Evolutionary conservation across 2,888 invertebrate species (phyloP).

Genomic region (Eupithecia vulgata): DNA sequence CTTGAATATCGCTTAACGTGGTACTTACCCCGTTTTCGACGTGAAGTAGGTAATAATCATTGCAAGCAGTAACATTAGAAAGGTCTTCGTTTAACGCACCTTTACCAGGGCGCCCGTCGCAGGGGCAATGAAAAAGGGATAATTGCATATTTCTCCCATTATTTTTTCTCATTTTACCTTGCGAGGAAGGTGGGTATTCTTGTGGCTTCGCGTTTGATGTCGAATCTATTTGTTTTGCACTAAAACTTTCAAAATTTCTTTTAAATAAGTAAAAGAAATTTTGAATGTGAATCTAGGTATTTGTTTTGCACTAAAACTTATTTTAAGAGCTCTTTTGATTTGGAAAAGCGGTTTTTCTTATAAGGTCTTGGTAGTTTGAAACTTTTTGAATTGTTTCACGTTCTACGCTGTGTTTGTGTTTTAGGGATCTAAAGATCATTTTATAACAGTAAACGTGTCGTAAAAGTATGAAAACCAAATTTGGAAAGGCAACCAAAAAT

Average conservation of each 20-base stretch:
- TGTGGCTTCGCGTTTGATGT: not conserved
- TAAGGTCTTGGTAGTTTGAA: not conserved
- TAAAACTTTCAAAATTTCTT: too few species aligned
- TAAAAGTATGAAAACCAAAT: not conserved
- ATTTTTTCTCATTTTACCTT: constrained; percentile 68
- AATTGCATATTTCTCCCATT: constrained; percentile 68
- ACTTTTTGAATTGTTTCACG: not conserved
- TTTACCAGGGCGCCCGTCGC: constrained; percentile 29
- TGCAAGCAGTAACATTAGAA: constrained; percentile 24
- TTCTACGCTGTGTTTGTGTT: not conserved
- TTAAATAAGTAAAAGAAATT: too few species aligned
- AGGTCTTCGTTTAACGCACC: constrained; percentile 38
- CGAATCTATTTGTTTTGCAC: not conserved
- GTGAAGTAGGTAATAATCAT: constrained; percentile 10
- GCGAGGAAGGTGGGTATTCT: constrained; percentile 42
- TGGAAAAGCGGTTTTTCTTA: not conserved
- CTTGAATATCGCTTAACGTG: not conserved
- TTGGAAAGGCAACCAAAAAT: too few species aligned
- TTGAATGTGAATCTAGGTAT: too few species aligned
- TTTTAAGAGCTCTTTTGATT: too few species aligned
- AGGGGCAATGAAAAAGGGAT: constrained; percentile 69
- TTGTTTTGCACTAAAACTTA: not conserved
- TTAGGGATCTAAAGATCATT: not conserved
- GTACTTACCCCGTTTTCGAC: not conserved
- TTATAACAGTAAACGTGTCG: not conserved